These are phyloP conservation scores for Malacosoma neustria DNA, from an alignment of 2,888 invertebrate species.

Conservation along the genomic window DNA sequence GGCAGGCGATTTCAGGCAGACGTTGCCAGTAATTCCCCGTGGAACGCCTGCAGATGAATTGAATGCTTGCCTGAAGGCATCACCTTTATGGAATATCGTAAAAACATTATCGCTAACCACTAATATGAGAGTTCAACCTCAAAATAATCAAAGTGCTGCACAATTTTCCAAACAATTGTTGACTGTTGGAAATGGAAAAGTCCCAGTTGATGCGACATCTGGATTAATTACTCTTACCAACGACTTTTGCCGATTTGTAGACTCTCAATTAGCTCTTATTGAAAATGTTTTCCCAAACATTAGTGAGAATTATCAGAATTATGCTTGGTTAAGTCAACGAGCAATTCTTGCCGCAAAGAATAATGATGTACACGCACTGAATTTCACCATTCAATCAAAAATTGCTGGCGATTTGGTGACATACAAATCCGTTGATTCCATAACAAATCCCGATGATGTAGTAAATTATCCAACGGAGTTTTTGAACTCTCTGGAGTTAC, in stretches of 20 bases:
- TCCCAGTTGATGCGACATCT: no score
- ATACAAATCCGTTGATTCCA: slow-evolving; percentile 14
- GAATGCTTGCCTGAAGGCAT: slow-evolving; percentile 4
- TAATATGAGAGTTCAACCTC: no score
- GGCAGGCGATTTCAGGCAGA: slow-evolving; percentile 13
- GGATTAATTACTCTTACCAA: no score
- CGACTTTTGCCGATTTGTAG: slow-evolving; percentile 9
- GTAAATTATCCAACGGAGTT: slow-evolving; percentile 10
- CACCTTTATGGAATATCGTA: slow-evolving; percentile 4
- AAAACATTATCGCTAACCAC: slow-evolving; percentile 4
- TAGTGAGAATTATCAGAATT: slow-evolving; percentile 15
- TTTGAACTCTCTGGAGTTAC: slow-evolving; percentile 12
- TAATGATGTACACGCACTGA: slow-evolving; percentile 15
- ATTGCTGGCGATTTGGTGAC: slow-evolving; percentile 12
- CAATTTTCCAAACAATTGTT: no score
- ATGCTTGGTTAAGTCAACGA: slow-evolving; percentile 22
- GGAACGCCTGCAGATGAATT: slow-evolving; percentile 13
- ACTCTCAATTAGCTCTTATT: slow-evolving; percentile 13
- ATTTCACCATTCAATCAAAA: slow-evolving; percentile 13
- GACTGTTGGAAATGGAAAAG: no score
- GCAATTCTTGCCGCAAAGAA: slow-evolving; percentile 24
- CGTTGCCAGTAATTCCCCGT: slow-evolving; percentile 10
- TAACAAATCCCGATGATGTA: slow-evolving; percentile 13
- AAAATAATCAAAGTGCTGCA: no score
- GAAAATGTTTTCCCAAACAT: slow-evolving; percentile 19